Evolutionary conservation across 2,888 invertebrate genomes (phyloP).

Genomic region (Tethea ocularis): DNA sequence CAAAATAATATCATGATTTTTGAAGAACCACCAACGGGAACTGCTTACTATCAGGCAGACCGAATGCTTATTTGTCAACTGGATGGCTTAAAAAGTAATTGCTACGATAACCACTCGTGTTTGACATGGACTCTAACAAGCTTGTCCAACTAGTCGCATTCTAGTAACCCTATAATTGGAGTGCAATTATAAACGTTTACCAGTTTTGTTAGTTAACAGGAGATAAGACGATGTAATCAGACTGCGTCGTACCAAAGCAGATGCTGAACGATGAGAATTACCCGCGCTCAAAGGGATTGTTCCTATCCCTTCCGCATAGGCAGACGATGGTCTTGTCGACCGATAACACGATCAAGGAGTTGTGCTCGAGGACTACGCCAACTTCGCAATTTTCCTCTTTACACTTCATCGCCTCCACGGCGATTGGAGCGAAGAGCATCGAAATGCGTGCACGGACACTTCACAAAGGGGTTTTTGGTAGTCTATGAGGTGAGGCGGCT

Average conservation of each 20-base stretch:
- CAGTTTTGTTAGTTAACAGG: conserved; percentile 34
- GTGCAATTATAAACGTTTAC: conserved; percentile 28
- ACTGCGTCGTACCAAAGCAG: conserved; percentile 49
- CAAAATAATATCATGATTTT: too few relatives aligned
- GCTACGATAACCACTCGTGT: conserved; percentile 12
- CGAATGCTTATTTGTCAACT: too few relatives aligned
- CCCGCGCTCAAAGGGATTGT: conserved; percentile 81
- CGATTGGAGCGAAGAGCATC: conserved; percentile 82
- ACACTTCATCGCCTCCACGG: conserved; percentile 83
- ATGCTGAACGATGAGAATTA: conserved; percentile 64
- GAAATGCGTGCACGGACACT: conserved; percentile 73
- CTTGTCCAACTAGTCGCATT: conserved; percentile 14
- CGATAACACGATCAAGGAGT: conserved; percentile 79
- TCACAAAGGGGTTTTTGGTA: conserved; percentile 46
- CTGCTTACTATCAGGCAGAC: too few relatives aligned
- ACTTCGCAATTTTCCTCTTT: conserved; percentile 84
- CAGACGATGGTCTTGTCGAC: conserved; percentile 82
- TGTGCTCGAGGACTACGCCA: conserved; percentile 80
- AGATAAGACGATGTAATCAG: conserved; percentile 43
- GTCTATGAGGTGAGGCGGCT: conserved; percentile 38
- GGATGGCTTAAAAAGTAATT: conserved; percentile 7
- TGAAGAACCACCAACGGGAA: too few relatives aligned
- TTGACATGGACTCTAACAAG: neutral
- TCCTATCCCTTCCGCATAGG: conserved; percentile 77
- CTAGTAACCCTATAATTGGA: conserved; percentile 23